These are phyloP conservation scores for Cataglyphis altisquamis DNA, from an alignment of 2,888 invertebrate genomes.

Conservation along the genomic window DNA sequence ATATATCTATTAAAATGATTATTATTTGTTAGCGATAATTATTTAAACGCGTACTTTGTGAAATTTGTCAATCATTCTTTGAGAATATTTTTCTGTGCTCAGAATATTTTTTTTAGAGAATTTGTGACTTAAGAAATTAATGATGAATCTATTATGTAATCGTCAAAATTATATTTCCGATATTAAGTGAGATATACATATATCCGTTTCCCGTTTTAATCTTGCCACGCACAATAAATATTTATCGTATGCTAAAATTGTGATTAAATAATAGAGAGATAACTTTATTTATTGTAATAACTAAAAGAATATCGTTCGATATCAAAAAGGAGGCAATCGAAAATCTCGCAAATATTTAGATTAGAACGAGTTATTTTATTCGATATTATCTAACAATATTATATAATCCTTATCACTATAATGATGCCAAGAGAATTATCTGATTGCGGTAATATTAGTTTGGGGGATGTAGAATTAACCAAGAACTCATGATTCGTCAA, in stretches of 20 bases:
- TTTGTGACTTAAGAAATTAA: conserved; percentile 15
- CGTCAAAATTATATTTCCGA: conserved; percentile 14
- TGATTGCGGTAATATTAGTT: conserved; percentile 3
- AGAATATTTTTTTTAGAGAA: conserved; percentile 42
- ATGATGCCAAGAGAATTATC: not conserved
- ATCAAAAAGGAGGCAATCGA: not conserved
- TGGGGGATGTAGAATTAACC: conserved; percentile 38
- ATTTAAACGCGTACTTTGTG: conserved; percentile 21
- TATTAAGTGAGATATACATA: not conserved
- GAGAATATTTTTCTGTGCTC: conserved; percentile 44
- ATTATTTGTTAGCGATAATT: conserved; percentile 31
- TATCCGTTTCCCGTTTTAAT: conserved; percentile 35
- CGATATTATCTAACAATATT: not conserved
- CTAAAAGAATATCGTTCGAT: conserved; percentile 6
- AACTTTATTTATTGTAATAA: not conserved
- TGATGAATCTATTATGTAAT: conserved; percentile 25
- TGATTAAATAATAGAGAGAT: not conserved
- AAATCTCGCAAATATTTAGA: conserved; percentile 3
- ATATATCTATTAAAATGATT: conserved; percentile 30
- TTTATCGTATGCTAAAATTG: conserved; percentile 11
- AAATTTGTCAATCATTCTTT: conserved; percentile 35
- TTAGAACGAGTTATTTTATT: not conserved
- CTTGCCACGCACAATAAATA: conserved; percentile 41
- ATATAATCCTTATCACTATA: not conserved
- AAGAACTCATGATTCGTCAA: conserved; percentile 15